These are phyloP conservation scores for Conchocele bisecta DNA, from an alignment of 2,888 invertebrate genomes.

Conservation along the genomic window DNA sequence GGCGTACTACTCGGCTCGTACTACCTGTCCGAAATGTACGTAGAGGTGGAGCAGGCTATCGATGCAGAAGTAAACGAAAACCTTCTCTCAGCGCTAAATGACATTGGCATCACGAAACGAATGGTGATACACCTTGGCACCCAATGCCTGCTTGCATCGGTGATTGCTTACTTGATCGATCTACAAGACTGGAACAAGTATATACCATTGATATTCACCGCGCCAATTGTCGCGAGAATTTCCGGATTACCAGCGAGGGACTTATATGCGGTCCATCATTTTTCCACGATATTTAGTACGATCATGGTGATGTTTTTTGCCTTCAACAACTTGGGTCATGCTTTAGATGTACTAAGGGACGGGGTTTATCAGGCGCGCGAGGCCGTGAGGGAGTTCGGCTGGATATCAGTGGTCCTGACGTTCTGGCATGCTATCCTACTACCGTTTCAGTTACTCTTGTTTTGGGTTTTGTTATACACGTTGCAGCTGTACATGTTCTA, in stretches of 20 bases:
- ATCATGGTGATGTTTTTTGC: slow-evolving; percentile 82
- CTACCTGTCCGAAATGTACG: slow-evolving; percentile 83
- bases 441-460: slow-evolving; percentile 84
- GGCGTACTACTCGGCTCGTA: slow-evolving; percentile 83
- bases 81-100: slow-evolving; percentile 65
- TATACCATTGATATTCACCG: slow-evolving; percentile 83
- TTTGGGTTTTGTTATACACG: slow-evolving; percentile 84
- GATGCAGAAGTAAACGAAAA: slow-evolving; percentile 41
- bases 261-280: slow-evolving; percentile 83
- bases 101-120: slow-evolving; percentile 73
- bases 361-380: slow-evolving; percentile 66
- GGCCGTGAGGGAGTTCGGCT: slow-evolving; percentile 78
- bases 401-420: slow-evolving; percentile 78
- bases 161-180: slow-evolving; percentile 82
- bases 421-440: slow-evolving; percentile 83
- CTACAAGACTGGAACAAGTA: slow-evolving; percentile 80
- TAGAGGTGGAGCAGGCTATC: slow-evolving; percentile 76
- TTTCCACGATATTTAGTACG: slow-evolving; percentile 82
- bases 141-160: slow-evolving; percentile 80
- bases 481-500: slow-evolving; percentile 82
- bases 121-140: slow-evolving; percentile 79
- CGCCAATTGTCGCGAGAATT: slow-evolving; percentile 84
- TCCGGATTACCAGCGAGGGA: slow-evolving; percentile 82
- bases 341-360: slow-evolving; percentile 79
- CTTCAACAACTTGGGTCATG: slow-evolving; percentile 81